These are phyloP conservation scores for Troilus luridus DNA, from an alignment of 2,888 invertebrate species.

Conservation along the genomic window DNA sequence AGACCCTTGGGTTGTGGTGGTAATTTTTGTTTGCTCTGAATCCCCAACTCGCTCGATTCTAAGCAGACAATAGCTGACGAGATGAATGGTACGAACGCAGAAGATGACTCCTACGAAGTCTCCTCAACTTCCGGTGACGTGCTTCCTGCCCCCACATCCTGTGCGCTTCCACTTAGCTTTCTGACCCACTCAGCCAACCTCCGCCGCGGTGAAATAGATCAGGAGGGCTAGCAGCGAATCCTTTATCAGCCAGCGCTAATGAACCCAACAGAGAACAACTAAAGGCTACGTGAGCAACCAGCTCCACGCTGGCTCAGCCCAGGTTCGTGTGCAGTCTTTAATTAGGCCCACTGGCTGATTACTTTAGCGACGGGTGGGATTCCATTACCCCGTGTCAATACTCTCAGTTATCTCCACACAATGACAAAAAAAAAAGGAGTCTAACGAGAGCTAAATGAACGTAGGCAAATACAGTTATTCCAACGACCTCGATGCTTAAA, in stretches of 20 bases:
- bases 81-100: neutral
- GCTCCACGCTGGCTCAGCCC: neutral
- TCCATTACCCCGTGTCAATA: conserved; percentile 8
- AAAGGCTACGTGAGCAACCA: conserved; percentile 25
- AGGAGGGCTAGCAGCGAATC: neutral
- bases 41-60: neutral
- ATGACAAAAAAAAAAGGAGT: neutral
- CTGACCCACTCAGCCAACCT: conserved; percentile 31
- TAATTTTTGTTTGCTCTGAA: neutral
- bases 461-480: conserved; percentile 1
- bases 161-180: conserved; percentile 38
- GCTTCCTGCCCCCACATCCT: conserved; percentile 17
- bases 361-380: conserved; percentile 6
- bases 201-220: conserved; percentile 30
- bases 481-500: neutral
- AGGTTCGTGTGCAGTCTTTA: conserved; percentile 17
- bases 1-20: too few species aligned
- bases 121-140: conserved; percentile 46
- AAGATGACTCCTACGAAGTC: conserved; percentile 18
- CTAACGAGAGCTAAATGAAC: neutral
- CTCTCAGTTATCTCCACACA: conserved; percentile 6
- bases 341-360: neutral
- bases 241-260: neutral
- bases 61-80: neutral
- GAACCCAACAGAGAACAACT: neutral